Evolutionary conservation across 92 coral and sea anemone species (phyloP).

Genomic region (Porites divaricata): DNA sequence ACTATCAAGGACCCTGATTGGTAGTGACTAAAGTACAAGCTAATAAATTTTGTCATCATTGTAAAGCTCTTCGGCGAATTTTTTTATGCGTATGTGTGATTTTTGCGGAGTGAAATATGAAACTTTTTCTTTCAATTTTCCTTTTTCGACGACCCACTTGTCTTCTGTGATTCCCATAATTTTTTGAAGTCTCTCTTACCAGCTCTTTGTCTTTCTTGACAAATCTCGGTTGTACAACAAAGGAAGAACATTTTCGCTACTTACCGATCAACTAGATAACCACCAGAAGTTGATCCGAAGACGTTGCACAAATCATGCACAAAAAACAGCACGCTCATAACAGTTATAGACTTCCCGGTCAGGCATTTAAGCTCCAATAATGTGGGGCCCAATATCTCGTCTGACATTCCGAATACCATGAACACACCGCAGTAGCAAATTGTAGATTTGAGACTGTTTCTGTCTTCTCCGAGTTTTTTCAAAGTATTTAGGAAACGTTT

Average conservation of each 20-base stretch:
- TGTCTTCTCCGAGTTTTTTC: constrained; percentile 70
- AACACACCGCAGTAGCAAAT: constrained; percentile 90
- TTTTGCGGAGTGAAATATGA: background rate
- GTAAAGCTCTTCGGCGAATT: too few relatives aligned
- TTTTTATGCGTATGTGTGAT: too few relatives aligned
- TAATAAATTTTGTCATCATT: too few relatives aligned
- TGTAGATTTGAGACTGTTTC: constrained; percentile 74
- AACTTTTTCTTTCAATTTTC: background rate
- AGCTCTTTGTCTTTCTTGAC: background rate
- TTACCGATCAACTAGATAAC: constrained; percentile 87
- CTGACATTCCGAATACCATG: constrained; percentile 93
- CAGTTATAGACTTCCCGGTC: constrained; percentile 80
- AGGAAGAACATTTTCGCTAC: background rate
- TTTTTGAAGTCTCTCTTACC: background rate
- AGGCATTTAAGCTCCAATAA: constrained; percentile 79
- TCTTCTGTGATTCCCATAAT: background rate
- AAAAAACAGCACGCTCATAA: constrained; percentile 87
- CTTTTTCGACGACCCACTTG: background rate
- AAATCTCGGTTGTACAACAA: background rate
- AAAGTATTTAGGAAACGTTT: constrained; percentile 54
- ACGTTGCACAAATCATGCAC: constrained; percentile 91
- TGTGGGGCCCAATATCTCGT: constrained; percentile 88
- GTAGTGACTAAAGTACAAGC: too few relatives aligned
- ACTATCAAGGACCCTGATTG: too few relatives aligned
- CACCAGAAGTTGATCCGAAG: constrained; percentile 87